phyloP scores from a whole-genome alignment of 2,888 invertebrate species.

The Antheraea assamensis region DNA sequence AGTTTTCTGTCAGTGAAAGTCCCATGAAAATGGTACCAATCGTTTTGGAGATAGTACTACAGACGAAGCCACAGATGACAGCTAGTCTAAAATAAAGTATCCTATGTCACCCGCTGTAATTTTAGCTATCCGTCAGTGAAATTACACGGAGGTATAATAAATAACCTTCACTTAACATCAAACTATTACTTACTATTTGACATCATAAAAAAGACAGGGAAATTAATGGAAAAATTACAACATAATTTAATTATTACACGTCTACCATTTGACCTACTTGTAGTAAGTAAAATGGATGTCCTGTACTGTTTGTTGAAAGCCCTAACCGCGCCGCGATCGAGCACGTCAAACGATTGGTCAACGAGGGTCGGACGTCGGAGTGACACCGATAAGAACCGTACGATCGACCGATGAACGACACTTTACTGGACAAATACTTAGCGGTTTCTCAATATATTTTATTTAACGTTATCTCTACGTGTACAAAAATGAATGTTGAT shows the following conservation, averaged over 20 bases:
- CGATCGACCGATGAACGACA: slow-evolving; percentile 5
- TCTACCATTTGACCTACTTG: neutral
- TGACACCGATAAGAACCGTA: slow-evolving; percentile 10
- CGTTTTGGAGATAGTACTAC: no score
- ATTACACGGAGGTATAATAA: no score
- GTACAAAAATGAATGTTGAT: no score
- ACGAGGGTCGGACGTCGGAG: slow-evolving; percentile 10
- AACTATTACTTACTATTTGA: no score
- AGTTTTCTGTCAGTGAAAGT: no score
- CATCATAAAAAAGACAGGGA: neutral
- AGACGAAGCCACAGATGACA: no score
- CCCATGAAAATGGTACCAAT: no score
- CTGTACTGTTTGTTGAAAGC: slow-evolving; percentile 6
- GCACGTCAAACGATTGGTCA: neutral
- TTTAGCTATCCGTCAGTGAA: no score
- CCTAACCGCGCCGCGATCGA: neutral
- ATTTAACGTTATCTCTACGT: neutral
- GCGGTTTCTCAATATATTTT: neutral
- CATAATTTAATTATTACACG: neutral
- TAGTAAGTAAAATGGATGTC: neutral
- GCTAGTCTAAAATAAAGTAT: no score
- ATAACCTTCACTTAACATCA: no score
- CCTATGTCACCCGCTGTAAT: no score
- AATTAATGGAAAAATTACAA: neutral
- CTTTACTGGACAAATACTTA: neutral